phyloP scores from a whole-genome alignment of 2,797 vertebrate genomes.

The Glossophaga mutica region DNA sequence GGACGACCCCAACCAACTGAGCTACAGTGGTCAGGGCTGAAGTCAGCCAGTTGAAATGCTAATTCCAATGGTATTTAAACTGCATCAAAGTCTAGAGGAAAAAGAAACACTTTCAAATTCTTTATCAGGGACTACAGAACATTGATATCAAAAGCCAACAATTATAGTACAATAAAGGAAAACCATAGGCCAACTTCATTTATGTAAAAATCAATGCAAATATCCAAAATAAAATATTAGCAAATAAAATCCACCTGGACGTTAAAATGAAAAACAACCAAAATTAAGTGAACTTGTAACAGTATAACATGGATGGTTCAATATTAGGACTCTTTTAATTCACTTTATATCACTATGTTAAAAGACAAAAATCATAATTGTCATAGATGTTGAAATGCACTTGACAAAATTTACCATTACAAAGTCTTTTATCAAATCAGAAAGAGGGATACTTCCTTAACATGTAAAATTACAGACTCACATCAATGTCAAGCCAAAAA shows the following conservation, averaged over 20 bases:
- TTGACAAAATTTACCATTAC: not conserved
- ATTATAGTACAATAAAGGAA: not conserved
- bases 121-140: not conserved
- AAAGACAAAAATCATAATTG: not conserved
- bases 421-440: not conserved
- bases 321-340: not conserved
- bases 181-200: not conserved
- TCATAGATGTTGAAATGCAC: not conserved
- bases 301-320: not conserved
- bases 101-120: not conserved
- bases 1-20: not conserved
- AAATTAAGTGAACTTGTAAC: not conserved
- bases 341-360: not conserved
- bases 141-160: not conserved
- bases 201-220: not conserved
- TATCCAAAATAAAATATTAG: not conserved
- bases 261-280: not conserved
- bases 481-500: not conserved
- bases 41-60: not conserved
- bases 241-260: not conserved
- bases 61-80: not conserved
- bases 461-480: not conserved
- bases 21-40: not conserved
- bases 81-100: not conserved
- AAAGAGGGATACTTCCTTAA: not conserved